A percentile compares a stretch with the other conserved stretches of the same genome.
These are phyloP conservation scores for Ibidorhyncha struthersii DNA, from an alignment of 2,113 vertebrate species.

Conservation along the genomic window DNA sequence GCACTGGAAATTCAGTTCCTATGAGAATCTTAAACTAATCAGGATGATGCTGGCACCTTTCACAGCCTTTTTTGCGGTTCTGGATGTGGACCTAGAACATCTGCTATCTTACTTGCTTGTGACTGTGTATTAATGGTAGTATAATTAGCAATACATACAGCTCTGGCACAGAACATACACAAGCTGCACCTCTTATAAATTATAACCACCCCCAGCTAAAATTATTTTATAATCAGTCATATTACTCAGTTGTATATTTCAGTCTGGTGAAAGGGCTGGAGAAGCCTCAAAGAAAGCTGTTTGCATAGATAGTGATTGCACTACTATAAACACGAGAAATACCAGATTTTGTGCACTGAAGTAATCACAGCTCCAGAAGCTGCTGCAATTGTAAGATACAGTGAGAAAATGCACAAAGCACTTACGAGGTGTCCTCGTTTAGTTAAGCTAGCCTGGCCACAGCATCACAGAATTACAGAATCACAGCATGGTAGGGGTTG, in stretches of 20 bases:
- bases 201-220: neutral
- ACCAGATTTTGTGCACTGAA: neutral
- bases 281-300: neutral
- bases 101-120: neutral
- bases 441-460: neutral
- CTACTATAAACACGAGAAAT: neutral
- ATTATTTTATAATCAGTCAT: neutral
- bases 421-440: neutral
- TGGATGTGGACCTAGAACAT: neutral
- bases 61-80: neutral
- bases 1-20: neutral
- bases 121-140: neutral
- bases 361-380: neutral
- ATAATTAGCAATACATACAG: neutral
- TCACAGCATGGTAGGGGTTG: neutral
- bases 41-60: neutral
- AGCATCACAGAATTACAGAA: neutral
- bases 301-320: fast-evolving
- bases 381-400: neutral
- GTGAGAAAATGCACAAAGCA: neutral
- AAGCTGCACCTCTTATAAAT: neutral
- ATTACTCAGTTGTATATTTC: neutral
- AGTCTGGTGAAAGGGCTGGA: neutral
- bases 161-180: neutral
- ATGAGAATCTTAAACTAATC: neutral